Evolutionary conservation across 2,797 vertebrate genomes (phyloP).

Genomic region (Sebastes cheni): DNA sequence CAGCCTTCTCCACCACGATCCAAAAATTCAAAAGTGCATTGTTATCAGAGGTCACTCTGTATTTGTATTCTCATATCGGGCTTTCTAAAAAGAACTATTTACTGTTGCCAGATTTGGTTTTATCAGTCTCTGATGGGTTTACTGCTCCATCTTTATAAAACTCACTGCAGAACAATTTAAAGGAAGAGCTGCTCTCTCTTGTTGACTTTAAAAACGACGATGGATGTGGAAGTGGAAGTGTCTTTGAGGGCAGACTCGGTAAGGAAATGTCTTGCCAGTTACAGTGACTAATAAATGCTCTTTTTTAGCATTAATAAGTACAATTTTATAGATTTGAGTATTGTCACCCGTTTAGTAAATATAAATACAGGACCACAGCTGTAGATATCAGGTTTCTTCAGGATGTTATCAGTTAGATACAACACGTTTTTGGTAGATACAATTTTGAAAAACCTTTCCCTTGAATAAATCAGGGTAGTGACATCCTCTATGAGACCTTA

Average conservation of each 20-base stretch:
- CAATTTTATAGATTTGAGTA: background rate
- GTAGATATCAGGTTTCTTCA: too few species aligned
- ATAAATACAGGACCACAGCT: background rate
- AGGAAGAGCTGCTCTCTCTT: background rate
- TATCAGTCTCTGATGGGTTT: slow-evolving; percentile 2
- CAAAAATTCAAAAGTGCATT: background rate
- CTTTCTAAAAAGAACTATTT: slow-evolving; percentile 20
- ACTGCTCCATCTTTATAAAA: slow-evolving; percentile 10
- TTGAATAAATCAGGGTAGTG: background rate
- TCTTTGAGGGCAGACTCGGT: background rate
- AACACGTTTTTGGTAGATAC: background rate
- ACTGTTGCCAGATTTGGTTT: slow-evolving; percentile 11
- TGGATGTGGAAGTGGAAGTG: background rate
- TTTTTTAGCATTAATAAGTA: background rate
- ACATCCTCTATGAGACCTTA: background rate
- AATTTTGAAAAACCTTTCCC: background rate
- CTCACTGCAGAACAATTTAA: slow-evolving; percentile 1
- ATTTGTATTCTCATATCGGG: slow-evolving; percentile 33
- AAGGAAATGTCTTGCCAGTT: background rate
- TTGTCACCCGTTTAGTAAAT: background rate
- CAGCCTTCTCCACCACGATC: background rate
- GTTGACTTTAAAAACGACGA: slow-evolving; percentile 7
- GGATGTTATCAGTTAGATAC: background rate
- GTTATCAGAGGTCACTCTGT: slow-evolving; percentile 17
- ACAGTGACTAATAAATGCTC: background rate